Base-by-base conservation (phyloP, 2,888 invertebrate genomes). In the Formica aserva region DNA sequence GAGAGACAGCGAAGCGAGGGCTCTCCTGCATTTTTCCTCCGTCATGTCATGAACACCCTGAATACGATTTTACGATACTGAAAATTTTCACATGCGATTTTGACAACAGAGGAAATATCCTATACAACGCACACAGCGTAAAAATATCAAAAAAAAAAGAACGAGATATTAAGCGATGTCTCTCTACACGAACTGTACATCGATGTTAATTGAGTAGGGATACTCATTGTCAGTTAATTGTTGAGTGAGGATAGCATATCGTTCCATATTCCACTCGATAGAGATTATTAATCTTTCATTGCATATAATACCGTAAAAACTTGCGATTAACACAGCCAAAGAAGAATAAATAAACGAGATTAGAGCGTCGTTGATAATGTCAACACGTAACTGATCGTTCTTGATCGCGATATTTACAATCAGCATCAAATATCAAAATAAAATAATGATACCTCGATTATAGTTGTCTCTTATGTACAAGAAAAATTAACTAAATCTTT, bases 241-340 rank as follows among this genome's bases (percentile, higher is more conserved):
- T 18, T n/a, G n/a, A 8, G 8, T n/a, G 48, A 45, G 13, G 52
- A 22, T 2, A 13, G 11, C 57, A 8, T 66, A 29, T 77, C 18
- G 2, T 32, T 77, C 41, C 29, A 77, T 29, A 32, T 67, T n/a
- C 26, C 35, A 22, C 2, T 1, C 48, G n/a, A 6, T 22, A 3
- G 60, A 60, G 26, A 71, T 71, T 32, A 71, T 45, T 22, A 78
- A 60, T 80, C 18, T 35, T 26, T 48, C 35, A 8, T 78, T 60
- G n/a, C 13, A 18, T 18, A 45, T 32, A 22, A 32, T 18, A 32
- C 38, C n/a, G 41, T 18, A 29, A 67, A 66, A 38, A 29, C 0
- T 0, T 45, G 45, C 8, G 38, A 63, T 29, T 63, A 22, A 71
- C 41, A 22, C 60, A 60, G 13, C 22, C 3, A 26, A 57, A 22